Evolutionary conservation across 53 echinoderm and acorn worm genomes (phyloP).

Genomic region (Arbacia lixula): DNA sequence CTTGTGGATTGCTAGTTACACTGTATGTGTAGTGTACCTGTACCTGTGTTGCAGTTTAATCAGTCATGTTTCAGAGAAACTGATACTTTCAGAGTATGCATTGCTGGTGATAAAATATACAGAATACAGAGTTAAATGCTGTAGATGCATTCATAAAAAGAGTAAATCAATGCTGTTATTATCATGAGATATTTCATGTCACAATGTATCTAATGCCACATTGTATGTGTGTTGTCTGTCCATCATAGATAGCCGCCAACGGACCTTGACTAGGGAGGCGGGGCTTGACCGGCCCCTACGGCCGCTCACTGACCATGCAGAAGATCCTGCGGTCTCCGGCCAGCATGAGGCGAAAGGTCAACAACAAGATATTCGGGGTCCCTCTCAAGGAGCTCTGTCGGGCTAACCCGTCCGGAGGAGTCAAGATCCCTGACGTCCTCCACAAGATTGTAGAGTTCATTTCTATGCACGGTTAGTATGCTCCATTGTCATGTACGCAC

Average conservation of each 20-base stretch:
- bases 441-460: slow-evolving; percentile 87
- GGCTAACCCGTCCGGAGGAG: slow-evolving; percentile 41
- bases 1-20: too few relatives aligned
- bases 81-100: too few relatives aligned
- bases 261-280: slow-evolving; percentile 21
- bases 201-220: not conserved
- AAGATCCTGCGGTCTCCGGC: slow-evolving; percentile 97
- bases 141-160: not conserved
- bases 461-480: slow-evolving; percentile 88
- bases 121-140: too few relatives aligned
- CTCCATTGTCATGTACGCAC: too few relatives aligned
- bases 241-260: slow-evolving; percentile 28
- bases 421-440: slow-evolving; percentile 75
- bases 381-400: slow-evolving; percentile 81
- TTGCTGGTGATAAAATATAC: too few relatives aligned
- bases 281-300: too few relatives aligned
- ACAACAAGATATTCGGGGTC: slow-evolving; percentile 79
- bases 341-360: slow-evolving; percentile 76
- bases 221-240: not conserved
- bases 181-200: not conserved
- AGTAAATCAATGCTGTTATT: not conserved
- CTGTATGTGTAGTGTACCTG: too few relatives aligned
- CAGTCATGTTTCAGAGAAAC: too few relatives aligned
- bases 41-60: too few relatives aligned
- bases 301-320: too few relatives aligned